phyloP scores from a whole-genome alignment of 2,797 vertebrate genomes.

The Triplophysa bombifrons region DNA sequence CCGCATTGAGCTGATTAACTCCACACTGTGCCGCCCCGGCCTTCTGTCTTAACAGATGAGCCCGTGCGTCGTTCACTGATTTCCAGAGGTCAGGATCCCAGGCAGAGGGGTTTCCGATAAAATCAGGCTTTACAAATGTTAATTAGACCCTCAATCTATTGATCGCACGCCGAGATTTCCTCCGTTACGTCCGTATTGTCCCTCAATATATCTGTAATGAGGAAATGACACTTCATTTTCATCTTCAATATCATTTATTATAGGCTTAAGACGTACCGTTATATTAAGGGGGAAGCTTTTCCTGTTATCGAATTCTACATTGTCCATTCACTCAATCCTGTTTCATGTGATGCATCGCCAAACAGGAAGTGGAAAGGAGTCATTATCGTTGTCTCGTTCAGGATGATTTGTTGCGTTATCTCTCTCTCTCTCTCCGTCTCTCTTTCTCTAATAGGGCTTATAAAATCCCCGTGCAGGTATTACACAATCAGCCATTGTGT shows the following conservation, averaged over 20 bases:
- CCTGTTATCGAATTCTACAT: background rate
- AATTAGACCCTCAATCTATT: slow-evolving; percentile 62
- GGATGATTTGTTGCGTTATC: slow-evolving; percentile 42
- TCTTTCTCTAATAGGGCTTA: slow-evolving; percentile 13
- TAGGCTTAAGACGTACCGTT: background rate
- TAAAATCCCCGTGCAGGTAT: slow-evolving; percentile 12
- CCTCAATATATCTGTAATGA: slow-evolving; percentile 8
- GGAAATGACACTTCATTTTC: slow-evolving; percentile 1
- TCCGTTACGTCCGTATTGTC: slow-evolving; percentile 5
- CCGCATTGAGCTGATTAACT: slow-evolving; percentile 70
- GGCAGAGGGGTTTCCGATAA: slow-evolving; percentile 65
- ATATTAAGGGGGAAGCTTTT: background rate
- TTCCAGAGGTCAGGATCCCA: slow-evolving; percentile 47
- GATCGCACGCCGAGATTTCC: slow-evolving; percentile 57
- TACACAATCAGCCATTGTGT: slow-evolving; percentile 1
- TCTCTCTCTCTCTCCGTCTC: background rate
- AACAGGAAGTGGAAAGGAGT: slow-evolving; percentile 10
- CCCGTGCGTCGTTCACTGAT: slow-evolving; percentile 60
- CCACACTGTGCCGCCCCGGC: slow-evolving; percentile 63
- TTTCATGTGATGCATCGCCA: background rate
- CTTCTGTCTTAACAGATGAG: slow-evolving; percentile 66
- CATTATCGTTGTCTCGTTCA: slow-evolving; percentile 19
- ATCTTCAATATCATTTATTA: background rate
- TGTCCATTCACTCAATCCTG: background rate
- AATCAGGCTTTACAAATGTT: slow-evolving; percentile 71